Evolutionary conservation across 2,888 invertebrate genomes (phyloP).

Genomic region (Anodontia alba): DNA sequence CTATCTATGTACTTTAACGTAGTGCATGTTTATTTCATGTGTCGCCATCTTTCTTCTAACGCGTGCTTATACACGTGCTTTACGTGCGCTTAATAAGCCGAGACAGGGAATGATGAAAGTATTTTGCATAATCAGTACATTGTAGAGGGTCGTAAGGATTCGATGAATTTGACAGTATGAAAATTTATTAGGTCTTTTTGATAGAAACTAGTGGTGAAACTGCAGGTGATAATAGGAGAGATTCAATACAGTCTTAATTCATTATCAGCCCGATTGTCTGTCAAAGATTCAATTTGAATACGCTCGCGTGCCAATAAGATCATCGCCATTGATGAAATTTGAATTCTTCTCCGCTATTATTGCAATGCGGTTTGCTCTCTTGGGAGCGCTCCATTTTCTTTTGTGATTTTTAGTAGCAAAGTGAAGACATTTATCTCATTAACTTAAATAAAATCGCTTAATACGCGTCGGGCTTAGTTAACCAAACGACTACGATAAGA

Average conservation of each 20-base stretch:
- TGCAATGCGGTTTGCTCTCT: slow-evolving; percentile 45
- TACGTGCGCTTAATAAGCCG: slow-evolving; percentile 47
- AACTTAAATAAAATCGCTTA: slow-evolving; percentile 54
- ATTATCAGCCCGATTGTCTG: slow-evolving; percentile 55
- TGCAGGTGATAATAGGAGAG: slow-evolving; percentile 45
- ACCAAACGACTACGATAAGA: slow-evolving; percentile 58
- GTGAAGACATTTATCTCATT: slow-evolving; percentile 58
- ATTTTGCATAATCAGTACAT: slow-evolving; percentile 63
- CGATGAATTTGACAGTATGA: slow-evolving; percentile 56
- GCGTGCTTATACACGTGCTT: slow-evolving; percentile 56
- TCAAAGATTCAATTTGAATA: slow-evolving; percentile 59
- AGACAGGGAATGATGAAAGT: slow-evolving; percentile 50
- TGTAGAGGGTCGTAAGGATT: slow-evolving; percentile 48
- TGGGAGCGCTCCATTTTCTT: slow-evolving; percentile 54
- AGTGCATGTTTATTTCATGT: background rate
- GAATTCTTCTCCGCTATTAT: slow-evolving; percentile 36
- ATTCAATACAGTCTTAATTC: slow-evolving; percentile 30
- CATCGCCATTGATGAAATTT: slow-evolving; percentile 47
- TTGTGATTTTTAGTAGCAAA: slow-evolving; percentile 56
- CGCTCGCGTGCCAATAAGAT: slow-evolving; percentile 54
- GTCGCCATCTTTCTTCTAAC: slow-evolving; percentile 36
- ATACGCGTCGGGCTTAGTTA: slow-evolving; percentile 56
- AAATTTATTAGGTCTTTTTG: slow-evolving; percentile 63
- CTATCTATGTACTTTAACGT: background rate
- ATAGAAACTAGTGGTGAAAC: slow-evolving; percentile 45